A percentile compares a stretch with the other conserved stretches of the same genome.
Evolutionary conservation across 2,113 vertebrate species (phyloP).

Genomic region (Procavia capensis): DNA sequence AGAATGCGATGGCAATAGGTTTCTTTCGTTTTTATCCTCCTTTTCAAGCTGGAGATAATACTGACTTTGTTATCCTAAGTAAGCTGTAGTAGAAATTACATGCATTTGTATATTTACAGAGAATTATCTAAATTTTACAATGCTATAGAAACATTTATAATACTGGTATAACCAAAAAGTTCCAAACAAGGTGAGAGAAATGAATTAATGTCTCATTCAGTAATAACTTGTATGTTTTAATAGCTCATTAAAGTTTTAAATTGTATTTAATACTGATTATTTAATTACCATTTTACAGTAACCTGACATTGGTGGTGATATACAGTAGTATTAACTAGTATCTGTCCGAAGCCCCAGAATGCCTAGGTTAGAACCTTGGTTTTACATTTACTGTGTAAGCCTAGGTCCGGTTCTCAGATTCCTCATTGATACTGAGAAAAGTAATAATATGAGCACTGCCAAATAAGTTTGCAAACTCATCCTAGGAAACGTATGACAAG

Average conservation of each 20-base stretch:
- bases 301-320: not conserved
- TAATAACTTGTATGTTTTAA: not conserved
- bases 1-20: no score
- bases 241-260: not conserved
- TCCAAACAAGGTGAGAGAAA: conserved; percentile 12
- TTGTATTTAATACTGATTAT: not conserved
- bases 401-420: not conserved
- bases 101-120: not conserved
- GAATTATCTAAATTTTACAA: not conserved
- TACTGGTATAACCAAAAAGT: not conserved
- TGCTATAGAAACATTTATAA: not conserved
- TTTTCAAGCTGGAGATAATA: conserved; percentile 17
- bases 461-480: no score
- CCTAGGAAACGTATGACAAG: no score
- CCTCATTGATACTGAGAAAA: not conserved
- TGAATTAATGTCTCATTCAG: not conserved
- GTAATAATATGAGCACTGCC: no score
- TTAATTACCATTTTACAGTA: not conserved
- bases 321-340: not conserved
- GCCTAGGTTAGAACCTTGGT: not conserved
- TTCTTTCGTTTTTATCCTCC: no score
- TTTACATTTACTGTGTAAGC: not conserved
- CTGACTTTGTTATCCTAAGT: not conserved
- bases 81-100: not conserved
- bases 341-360: not conserved